phyloP scores from a whole-genome alignment of 2,797 vertebrate species.

The Enteromius fasciolatus region DNA sequence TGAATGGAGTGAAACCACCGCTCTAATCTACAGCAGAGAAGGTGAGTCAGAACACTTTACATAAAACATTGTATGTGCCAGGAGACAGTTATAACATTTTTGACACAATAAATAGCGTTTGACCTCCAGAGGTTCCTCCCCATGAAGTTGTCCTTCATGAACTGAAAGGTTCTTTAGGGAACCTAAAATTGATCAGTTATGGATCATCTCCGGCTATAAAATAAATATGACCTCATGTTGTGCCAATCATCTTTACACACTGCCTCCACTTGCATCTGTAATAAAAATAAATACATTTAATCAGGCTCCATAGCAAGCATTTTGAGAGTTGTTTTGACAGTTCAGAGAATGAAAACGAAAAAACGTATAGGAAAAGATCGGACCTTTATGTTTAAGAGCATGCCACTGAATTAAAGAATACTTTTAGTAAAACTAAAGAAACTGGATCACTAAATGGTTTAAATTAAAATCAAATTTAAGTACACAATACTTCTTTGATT shows the following conservation, averaged over 20 bases:
- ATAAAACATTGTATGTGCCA: neutral
- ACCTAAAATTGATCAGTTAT: too few species aligned
- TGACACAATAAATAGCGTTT: neutral
- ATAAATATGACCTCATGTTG: too few species aligned
- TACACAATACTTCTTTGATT: neutral
- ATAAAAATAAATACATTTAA: too few species aligned
- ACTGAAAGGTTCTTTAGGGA: too few species aligned
- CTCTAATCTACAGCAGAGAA: neutral
- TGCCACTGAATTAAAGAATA: neutral
- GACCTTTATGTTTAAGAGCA: neutral
- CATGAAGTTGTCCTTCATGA: too few species aligned
- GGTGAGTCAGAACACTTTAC: neutral
- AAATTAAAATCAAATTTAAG: neutral
- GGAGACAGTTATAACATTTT: neutral
- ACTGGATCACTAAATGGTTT: neutral
- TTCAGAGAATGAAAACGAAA: too few species aligned
- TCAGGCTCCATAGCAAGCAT: too few species aligned
- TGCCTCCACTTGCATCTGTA: too few species aligned
- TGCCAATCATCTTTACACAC: too few species aligned
- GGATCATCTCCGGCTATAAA: too few species aligned
- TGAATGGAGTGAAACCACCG: constrained; percentile 7
- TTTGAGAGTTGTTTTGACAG: too few species aligned
- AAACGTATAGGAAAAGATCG: too few species aligned
- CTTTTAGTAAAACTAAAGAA: neutral
- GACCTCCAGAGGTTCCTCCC: neutral